Conservation (phyloP, 2,113 vertebrate genomes). For the Paramormyrops kingsleyae region DNA sequence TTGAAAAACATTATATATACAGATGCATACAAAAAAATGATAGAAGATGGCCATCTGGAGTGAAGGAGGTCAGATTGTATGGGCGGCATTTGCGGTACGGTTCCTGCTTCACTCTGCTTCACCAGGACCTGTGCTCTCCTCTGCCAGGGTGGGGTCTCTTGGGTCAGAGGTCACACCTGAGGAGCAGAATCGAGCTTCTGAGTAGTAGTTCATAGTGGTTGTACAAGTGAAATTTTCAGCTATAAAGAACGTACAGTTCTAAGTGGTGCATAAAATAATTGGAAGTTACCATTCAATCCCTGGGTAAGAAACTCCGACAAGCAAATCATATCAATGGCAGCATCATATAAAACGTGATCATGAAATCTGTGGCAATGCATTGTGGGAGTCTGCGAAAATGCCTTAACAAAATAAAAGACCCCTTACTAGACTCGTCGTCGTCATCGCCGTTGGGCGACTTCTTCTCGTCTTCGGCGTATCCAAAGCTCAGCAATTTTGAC, state of each 20-base stretch:
- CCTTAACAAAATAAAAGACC: not conserved
- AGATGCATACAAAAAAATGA: conserved; percentile 1
- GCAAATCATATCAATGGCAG: not conserved
- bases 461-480: conserved; percentile 36
- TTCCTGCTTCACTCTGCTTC: not conserved
- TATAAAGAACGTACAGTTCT: not conserved
- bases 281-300: not conserved
- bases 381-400: not conserved
- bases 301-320: not conserved
- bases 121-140: not conserved
- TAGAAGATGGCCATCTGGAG: not conserved
- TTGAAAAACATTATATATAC: not conserved
- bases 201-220: not conserved
- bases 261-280: not conserved
- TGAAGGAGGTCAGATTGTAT: conserved; percentile 14
- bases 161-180: not conserved
- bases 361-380: not conserved
- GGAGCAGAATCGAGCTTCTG: not conserved
- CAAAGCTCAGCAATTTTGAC: conserved; percentile 59
- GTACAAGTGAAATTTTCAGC: not conserved
- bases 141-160: not conserved
- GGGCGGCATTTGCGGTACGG: not conserved
- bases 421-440: not conserved
- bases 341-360: not conserved
- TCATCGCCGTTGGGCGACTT: not conserved